Evolutionary conservation across 1,140 invertebrate genomes (phyloP).

Genomic region (Ganaspis sp.): DNA sequence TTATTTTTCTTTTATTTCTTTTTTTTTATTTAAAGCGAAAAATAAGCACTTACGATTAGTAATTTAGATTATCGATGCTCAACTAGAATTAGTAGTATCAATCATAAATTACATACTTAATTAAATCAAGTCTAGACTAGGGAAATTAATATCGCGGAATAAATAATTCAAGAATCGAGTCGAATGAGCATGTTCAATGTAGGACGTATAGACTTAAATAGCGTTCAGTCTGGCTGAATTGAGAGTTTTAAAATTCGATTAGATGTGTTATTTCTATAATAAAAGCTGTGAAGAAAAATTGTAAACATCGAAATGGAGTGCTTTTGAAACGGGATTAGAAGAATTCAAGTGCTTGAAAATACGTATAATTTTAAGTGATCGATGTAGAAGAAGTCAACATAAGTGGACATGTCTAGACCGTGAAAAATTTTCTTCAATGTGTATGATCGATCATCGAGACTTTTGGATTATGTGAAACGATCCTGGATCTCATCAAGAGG

Average conservation of each 20-base stretch:
- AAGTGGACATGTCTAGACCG: conserved; percentile 14
- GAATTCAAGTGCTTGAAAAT: conserved; percentile 2
- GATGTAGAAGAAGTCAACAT: conserved; percentile 22
- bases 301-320: conserved; percentile 3
- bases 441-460: conserved; percentile 26
- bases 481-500: conserved; percentile 21
- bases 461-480: conserved; percentile 29
- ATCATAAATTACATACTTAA: conserved; percentile 16
- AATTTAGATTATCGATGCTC: too few relatives aligned
- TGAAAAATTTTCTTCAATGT: conserved; percentile 20
- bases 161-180: background rate
- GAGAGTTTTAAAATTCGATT: background rate
- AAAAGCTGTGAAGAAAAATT: background rate
- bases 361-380: background rate
- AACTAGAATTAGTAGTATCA: too few relatives aligned
- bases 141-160: background rate
- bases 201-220: background rate
- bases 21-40: too few relatives aligned
- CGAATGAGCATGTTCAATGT: background rate
- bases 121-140: background rate
- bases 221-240: background rate
- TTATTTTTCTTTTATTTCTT: too few relatives aligned
- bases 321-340: background rate
- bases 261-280: background rate
- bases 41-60: too few relatives aligned